Evolutionary conservation across 2,888 invertebrate species (phyloP), one percentile per base, ranked within the genome.

Genomic region (Salticus scenicus): DNA sequence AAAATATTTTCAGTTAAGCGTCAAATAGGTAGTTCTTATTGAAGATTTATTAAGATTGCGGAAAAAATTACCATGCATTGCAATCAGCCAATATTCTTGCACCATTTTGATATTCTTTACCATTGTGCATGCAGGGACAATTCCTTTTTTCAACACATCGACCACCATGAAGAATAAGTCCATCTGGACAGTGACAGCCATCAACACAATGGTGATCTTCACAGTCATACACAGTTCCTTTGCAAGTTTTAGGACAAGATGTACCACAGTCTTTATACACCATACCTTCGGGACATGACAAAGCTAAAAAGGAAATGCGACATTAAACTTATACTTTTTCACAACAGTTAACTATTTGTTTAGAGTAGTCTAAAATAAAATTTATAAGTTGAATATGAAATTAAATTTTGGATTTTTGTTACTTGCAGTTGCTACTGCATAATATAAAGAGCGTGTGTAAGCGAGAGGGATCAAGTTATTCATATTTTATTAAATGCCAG

Each of bases 131-230:
- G 89, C 98, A 98, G 0, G 97, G 97, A 89, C 98, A 98, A 80
- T 95, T 92, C 8, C 93, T 93, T 30, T 92, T 92, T 0, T 93
- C 92, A 57, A 97, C 93, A 90, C 97, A 97, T 41, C 93, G 92
- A n/a, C 94, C 94, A 2, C 94, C 93, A 88, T 96, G 94, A 8
- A 95, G 92, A 0, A 96, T 93, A 0, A 94, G 94, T 0, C 96
- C 96, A 20, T 93, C 92, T 0, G 97, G 96, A 90, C 97, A 97
- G 92, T 95, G 96, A 91, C 97, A 97, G 0, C 97, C 97, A 90
- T 97, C 97, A 74, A 95, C 94, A 89, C 97, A 97, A 31, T 93
- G 91, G 2, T 92, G 91, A 80, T 92, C 91, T 24, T 89, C 88
- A 33, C 89, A 88, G 73, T 88, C 88, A 28, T 83, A 83, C 14